Evolutionary conservation across 2,797 vertebrate genomes (phyloP).

Genomic region (Pangasius larnaudii): DNA sequence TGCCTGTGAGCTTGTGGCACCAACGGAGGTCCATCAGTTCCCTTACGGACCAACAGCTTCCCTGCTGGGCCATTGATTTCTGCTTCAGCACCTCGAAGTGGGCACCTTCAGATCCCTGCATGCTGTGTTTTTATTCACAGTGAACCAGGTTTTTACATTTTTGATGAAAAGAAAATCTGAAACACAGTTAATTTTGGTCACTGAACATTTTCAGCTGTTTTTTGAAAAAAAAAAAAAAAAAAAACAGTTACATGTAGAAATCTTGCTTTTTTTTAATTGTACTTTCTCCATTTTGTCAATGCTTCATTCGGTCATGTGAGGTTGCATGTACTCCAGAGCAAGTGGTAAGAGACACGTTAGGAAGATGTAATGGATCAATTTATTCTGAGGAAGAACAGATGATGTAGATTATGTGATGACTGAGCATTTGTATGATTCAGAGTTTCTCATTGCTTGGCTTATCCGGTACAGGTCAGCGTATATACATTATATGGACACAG

Average conservation of each 20-base stretch:
- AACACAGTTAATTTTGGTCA: not conserved
- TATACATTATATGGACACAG: not conserved
- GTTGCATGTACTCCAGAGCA: not conserved
- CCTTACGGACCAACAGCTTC: conserved; percentile 74
- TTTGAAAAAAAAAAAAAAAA: too few species aligned
- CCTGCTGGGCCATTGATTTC: conserved; percentile 83
- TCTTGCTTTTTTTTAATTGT: not conserved
- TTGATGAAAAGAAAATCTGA: not conserved
- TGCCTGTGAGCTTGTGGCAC: conserved; percentile 27
- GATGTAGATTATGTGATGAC: not conserved
- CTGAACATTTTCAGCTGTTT: not conserved
- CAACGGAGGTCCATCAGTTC: conserved; percentile 72
- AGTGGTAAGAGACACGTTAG: not conserved
- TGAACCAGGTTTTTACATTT: not conserved
- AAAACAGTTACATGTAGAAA: not conserved
- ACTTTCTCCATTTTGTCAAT: not conserved
- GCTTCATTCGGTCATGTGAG: not conserved
- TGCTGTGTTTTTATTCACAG: not conserved
- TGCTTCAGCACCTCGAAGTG: conserved; percentile 83
- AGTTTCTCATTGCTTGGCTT: not conserved
- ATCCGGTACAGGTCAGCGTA: not conserved
- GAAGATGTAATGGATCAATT: not conserved
- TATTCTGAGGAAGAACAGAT: not conserved
- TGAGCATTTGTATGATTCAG: not conserved
- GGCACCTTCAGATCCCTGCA: conserved; percentile 81